A percentile compares a stretch with the other conserved stretches of the same genome.
Conservation (phyloP, 35 echinoderm and acorn worm species). For the Lytechinus variegatus region DNA sequence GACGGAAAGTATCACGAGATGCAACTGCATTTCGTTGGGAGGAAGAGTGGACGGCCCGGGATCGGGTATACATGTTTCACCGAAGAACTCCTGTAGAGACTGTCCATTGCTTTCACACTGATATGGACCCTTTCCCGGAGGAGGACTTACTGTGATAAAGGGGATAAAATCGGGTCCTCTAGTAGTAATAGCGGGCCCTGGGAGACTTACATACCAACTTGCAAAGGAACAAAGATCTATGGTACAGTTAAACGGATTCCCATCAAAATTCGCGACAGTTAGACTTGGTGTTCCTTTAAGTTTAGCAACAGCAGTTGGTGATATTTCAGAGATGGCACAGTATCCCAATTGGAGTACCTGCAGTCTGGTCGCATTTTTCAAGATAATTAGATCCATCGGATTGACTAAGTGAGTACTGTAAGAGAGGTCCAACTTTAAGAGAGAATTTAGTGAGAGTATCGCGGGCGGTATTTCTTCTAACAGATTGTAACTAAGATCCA, state of each 20-base stretch:
- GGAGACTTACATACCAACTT: neutral
- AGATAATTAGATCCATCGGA: neutral
- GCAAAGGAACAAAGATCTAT: neutral
- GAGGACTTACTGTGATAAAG: neutral
- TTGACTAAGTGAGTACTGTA: neutral
- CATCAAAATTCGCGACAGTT: conserved; percentile 2
- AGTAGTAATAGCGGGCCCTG: neutral
- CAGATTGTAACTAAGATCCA: conserved; percentile 18
- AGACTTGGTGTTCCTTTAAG: neutral
- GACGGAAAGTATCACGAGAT: neutral
- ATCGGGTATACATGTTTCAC: neutral
- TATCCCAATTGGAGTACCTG: neutral
- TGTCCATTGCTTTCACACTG: neutral
- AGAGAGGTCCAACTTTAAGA: neutral
- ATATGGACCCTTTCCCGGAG: conserved; percentile 3
- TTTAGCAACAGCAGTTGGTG: neutral
- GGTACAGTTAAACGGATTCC: conserved; percentile 21
- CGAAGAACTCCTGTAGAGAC: neutral
- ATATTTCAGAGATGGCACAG: neutral
- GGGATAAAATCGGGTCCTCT: neutral
- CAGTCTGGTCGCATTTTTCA: neutral
- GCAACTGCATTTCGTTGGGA: neutral
- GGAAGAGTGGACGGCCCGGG: neutral
- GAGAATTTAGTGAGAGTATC: neutral
- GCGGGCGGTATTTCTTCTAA: neutral